phyloP scores from a whole-genome alignment of 2,797 vertebrate species.

The Premnoplex brunnescens region DNA sequence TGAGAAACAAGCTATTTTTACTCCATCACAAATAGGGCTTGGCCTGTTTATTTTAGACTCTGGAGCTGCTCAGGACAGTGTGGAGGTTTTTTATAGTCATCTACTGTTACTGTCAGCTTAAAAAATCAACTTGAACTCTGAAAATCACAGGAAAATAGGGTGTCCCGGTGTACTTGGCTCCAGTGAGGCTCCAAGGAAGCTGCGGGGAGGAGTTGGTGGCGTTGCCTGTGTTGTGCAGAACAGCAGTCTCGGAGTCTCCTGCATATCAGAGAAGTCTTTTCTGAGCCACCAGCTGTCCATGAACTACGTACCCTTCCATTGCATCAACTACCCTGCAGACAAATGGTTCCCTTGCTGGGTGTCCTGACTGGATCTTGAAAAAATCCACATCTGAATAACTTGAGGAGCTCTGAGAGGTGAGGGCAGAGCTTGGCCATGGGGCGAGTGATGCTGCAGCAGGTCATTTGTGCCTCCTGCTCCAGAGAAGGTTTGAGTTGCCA shows the following conservation, averaged over 20 bases:
- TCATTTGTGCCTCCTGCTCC: background rate
- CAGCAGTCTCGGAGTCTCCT: background rate
- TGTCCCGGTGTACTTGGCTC: background rate
- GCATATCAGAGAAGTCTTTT: background rate
- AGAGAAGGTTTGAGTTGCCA: background rate
- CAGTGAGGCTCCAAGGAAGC: background rate
- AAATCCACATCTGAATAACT: background rate
- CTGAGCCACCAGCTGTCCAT: background rate
- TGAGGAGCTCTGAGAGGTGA: background rate
- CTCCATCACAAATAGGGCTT: constrained; percentile 61
- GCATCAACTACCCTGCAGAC: background rate
- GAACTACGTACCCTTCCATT: background rate
- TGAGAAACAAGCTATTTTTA: constrained; percentile 74
- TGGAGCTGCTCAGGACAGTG: background rate
- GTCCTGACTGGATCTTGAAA: background rate
- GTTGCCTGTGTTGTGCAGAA: rapidly evolving
- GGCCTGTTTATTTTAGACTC: constrained; percentile 67
- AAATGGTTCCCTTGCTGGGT: background rate
- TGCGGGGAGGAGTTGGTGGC: background rate
- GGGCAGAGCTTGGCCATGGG: background rate
- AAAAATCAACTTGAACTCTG: constrained; percentile 49
- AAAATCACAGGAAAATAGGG: constrained; percentile 26
- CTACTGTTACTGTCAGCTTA: constrained; percentile 42
- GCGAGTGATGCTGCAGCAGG: background rate
- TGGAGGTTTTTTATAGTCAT: constrained; percentile 29